Evolutionary conservation across 2,797 vertebrate species (phyloP), one percentile per base, ranked within the genome.

Genomic region (Enteromius paludinosus): DNA sequence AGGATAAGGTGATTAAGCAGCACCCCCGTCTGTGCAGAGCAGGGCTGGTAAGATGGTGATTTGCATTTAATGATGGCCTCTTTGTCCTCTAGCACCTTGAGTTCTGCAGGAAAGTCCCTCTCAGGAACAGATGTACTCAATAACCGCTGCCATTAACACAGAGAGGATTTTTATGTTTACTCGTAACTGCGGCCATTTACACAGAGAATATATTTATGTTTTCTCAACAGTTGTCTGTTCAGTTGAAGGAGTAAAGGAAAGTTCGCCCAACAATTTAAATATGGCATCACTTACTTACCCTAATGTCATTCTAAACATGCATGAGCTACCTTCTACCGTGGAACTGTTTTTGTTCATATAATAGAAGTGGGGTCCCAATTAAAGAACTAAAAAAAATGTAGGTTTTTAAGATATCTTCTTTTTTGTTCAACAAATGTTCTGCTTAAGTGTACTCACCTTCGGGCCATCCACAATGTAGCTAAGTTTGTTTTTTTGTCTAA

Each of bases 1-100:
- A 89, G 88, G 86, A 91, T 92, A 88, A 93, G 88, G 89, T 92
- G 91, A 93, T 95, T 92, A 86, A 90, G 91, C 80, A 81, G 74
- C 79, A 90, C 88, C 88, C 82, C 25, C 89, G 90, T 90, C 91
- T 92, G 87, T 77, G 87, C 90, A 90, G 88, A 88, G 87, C 92
- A 89, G 87, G 91, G 92, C 89, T 89, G 92, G 89, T 89, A 68
- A 91, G 84, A 91, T 88, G 86, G 85, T 87, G 85, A 92, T 93
- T 94, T 92, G 87, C 91, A 91, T 91, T 82, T 92, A 93, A 91
- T 94, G 90, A 91, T 90, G 79, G 89, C 86, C 49, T 89, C 86
- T 90, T 66, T 91, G 91, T 92, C 84, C 74, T 90, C 92, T 88
- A 62, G 85, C 89, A 49, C 59, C 83, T 83, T 83, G 59, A 88